A percentile compares a stretch with the other conserved stretches of the same genome.
Conservation (phyloP, 2,113 vertebrate genomes). For the Stomatorhinus ivindoensis region DNA sequence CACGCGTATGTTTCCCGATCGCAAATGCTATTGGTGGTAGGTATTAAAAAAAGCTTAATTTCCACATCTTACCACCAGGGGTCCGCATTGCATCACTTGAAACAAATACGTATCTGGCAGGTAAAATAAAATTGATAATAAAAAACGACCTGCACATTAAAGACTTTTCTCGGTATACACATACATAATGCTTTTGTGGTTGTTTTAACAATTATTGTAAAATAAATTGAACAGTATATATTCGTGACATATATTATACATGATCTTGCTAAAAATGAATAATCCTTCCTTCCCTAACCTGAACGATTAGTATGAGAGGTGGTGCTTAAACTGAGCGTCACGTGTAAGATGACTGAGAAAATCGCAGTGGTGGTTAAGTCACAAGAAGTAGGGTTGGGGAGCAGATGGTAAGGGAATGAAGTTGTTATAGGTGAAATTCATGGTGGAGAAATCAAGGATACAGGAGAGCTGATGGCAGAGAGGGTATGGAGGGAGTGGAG, state of each 20-base stretch:
- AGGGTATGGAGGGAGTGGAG: constrained; percentile 32
- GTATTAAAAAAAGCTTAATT: not conserved
- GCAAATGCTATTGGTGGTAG: not conserved
- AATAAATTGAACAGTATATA: not conserved
- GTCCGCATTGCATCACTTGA: constrained; percentile 35
- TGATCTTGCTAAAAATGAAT: not conserved
- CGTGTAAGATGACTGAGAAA: constrained; percentile 30
- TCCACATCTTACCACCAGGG: constrained; percentile 39
- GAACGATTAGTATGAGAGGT: not conserved
- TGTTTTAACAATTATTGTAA: not conserved
- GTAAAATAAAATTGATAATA: not conserved
- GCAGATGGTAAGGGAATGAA: not conserved
- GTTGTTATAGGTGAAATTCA: not conserved
- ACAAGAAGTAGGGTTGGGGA: constrained; percentile 33
- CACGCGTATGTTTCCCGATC: not conserved
- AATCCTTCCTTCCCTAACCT: not conserved
- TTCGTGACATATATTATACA: not conserved
- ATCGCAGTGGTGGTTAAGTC: not conserved
- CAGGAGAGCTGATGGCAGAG: not conserved
- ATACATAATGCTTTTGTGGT: not conserved
- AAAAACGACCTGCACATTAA: not conserved
- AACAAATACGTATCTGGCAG: not conserved
- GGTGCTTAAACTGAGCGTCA: not conserved
- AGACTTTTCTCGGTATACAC: not conserved
- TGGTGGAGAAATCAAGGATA: not conserved